Percentiles rank a stretch among this genome's conserved stretches.
These are phyloP conservation scores for Unio pictorum DNA, from an alignment of 2,888 invertebrate species.

Conservation along the genomic window DNA sequence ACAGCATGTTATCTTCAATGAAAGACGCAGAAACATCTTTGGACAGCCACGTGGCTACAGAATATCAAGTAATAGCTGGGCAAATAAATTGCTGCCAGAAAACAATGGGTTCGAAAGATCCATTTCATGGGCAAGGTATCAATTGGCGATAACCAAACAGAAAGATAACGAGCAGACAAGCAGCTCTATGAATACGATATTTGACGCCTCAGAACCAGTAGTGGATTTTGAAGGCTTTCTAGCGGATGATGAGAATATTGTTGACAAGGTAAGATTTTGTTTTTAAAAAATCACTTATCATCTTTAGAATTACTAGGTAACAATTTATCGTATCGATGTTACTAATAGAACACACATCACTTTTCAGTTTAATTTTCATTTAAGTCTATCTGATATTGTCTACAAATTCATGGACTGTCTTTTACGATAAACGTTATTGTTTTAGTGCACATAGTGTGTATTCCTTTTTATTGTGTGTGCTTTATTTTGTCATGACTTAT, in stretches of 20 bases:
- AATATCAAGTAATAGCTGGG: constrained; percentile 12
- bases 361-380: no score
- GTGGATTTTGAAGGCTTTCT: constrained; percentile 52
- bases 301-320: no score
- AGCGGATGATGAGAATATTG: constrained; percentile 52
- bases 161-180: constrained; percentile 52
- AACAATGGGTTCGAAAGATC: constrained; percentile 44
- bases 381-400: no score
- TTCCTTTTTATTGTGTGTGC: no score
- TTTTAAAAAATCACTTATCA: background rate
- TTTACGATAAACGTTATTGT: no score
- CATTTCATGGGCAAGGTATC: constrained; percentile 59
- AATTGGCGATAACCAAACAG: constrained; percentile 55
- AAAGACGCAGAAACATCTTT: constrained; percentile 30
- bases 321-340: no score
- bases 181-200: constrained; percentile 52
- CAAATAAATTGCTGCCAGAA: constrained; percentile 31
- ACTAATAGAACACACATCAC: no score
- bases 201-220: constrained; percentile 45
- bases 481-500: no score
- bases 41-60: constrained; percentile 54
- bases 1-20: constrained; percentile 57
- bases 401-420: no score
- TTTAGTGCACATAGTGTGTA: no score
- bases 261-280: constrained; percentile 46